phyloP scores from a whole-genome alignment of 2,113 vertebrate species.

The Triplophysa siluroides region DNA sequence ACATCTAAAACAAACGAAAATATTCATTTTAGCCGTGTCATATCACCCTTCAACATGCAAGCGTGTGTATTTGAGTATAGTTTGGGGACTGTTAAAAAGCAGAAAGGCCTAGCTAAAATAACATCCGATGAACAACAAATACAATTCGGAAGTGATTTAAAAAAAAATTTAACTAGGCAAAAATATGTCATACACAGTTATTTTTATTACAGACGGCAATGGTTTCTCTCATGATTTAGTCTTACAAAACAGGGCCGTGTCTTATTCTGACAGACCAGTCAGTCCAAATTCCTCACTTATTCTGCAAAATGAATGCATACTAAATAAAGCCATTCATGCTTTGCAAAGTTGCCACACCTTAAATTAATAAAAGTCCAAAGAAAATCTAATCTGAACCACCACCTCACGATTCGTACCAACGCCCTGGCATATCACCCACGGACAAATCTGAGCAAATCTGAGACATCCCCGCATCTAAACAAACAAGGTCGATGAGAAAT shows the following conservation, averaged over 20 bases:
- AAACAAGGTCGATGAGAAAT: neutral
- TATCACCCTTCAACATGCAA: too few species aligned
- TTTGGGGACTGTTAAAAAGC: too few species aligned
- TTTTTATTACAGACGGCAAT: conserved; percentile 20
- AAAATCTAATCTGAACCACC: conserved; percentile 73
- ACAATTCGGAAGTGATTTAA: too few species aligned
- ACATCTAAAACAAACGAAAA: too few species aligned
- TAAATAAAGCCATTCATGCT: conserved; percentile 75
- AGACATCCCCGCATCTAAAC: neutral
- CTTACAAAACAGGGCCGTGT: conserved; percentile 28
- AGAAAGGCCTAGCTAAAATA: too few species aligned
- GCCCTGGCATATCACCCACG: conserved; percentile 45
- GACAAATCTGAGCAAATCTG: conserved; percentile 13
- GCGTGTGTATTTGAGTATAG: too few species aligned
- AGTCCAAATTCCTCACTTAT: conserved; percentile 55
- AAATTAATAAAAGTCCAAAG: conserved; percentile 63
- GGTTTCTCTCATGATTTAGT: conserved; percentile 29
- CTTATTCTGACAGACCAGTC: conserved; percentile 42
- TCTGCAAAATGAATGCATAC: conserved; percentile 65
- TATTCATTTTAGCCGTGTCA: too few species aligned
- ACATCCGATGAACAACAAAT: too few species aligned
- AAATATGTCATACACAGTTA: neutral
- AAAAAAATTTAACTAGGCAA: too few species aligned
- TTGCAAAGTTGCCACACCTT: conserved; percentile 71
- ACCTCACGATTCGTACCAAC: conserved; percentile 50